Conservation (phyloP, 2,113 vertebrate genomes). For the Turdus rufiventris region DNA sequence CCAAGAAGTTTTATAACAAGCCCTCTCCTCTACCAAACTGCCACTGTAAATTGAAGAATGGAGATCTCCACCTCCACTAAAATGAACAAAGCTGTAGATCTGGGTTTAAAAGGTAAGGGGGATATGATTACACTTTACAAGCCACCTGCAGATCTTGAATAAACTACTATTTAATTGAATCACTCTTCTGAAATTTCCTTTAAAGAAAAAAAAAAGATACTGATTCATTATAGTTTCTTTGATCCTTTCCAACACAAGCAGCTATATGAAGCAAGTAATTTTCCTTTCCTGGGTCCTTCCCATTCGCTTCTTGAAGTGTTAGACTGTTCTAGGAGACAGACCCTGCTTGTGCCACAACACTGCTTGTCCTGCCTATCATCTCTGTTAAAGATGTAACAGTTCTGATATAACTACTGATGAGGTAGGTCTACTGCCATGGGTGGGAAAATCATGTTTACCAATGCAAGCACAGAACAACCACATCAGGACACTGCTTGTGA, state of each 20-base stretch:
- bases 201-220: conserved; percentile 15
- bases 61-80: background rate
- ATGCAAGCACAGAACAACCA: background rate
- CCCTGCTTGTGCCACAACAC: background rate
- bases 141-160: conserved; percentile 33
- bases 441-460: background rate
- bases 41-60: background rate
- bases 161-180: conserved; percentile 40
- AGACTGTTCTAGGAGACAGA: background rate
- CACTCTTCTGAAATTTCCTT: conserved; percentile 33
- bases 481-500: background rate
- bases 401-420: background rate
- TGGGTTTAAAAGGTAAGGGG: conserved; percentile 27
- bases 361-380: background rate
- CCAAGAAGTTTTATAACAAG: background rate
- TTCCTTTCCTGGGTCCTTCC: background rate
- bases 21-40: background rate
- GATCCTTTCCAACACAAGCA: conserved; percentile 19
- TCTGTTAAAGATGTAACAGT: background rate
- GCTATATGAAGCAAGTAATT: background rate
- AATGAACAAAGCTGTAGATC: conserved; percentile 23
- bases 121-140: conserved; percentile 54
- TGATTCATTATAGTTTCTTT: conserved; percentile 25
- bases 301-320: background rate
- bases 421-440: background rate